Base-by-base conservation (phyloP, 1,140 invertebrate species). In the Coenobita brevimanus region DNA sequence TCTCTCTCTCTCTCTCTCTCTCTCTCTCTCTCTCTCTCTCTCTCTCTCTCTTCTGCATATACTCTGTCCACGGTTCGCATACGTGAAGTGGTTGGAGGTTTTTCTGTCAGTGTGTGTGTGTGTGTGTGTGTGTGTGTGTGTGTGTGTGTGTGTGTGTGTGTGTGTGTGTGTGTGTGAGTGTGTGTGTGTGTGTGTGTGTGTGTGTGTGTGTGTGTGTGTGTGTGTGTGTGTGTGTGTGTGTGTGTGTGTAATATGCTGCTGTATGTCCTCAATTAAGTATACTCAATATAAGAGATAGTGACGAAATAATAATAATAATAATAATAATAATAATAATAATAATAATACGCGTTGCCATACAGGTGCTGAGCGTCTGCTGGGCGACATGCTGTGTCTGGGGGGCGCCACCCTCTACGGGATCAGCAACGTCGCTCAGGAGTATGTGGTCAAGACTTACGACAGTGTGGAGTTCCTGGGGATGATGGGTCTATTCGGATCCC, bases 401-500 rank as follows among this genome's bases (percentile, higher is more conserved):
- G 97, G 96, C 24, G 96, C 97, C 0, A 93, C 96, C 15, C 93
- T 97, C 0, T 97, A 97, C 92, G 97, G 96, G 2, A 93, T 97
- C 54, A 95, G 96, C 15, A 97, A 97, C 91, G 96, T 97, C 0
- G 94, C 96, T 2, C 95, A 97, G 93, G 97, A 98, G 92, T 95
- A 96, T 92, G 95, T 96, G 69, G 95, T 97, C 21, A 96, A 97
- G 92, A 95, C 94, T 27, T 95, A 96, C 85, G 95, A 96, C 84
- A 95, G 95, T 80, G 94, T 96, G 54, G 97, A 97, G 92, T 97
- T 97, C 92, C 93, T 98, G n/a, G 96, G 96, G 27, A 94, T 97
- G 93, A 94, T 97, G 71, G 97, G 97, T 43, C 94, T 97, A 43
- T 97, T 97, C 91, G 96, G 97, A 10, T 96, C 95, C 67, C 93